These are phyloP conservation scores for Diarsia rubi DNA, from an alignment of 2,888 invertebrate species.

Conservation along the genomic window DNA sequence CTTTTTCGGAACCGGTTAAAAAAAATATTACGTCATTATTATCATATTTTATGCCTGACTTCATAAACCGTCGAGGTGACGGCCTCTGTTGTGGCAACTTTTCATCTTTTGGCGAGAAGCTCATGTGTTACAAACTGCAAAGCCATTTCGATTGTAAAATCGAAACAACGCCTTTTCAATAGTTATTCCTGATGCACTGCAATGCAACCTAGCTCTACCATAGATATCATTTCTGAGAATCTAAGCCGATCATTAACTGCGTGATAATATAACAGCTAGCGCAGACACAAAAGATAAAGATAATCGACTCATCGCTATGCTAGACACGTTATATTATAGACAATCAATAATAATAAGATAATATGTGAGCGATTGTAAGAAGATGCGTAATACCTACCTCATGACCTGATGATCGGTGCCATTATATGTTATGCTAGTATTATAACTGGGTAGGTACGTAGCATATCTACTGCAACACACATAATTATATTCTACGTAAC, in stretches of 20 bases:
- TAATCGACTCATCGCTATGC: slow-evolving; percentile 31
- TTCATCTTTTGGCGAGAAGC: background rate
- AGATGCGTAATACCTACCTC: slow-evolving; percentile 22
- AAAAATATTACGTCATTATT: background rate
- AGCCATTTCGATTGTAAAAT: background rate
- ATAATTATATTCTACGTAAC: background rate
- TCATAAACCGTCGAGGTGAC: background rate
- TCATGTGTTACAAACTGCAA: background rate
- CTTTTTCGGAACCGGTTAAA: background rate
- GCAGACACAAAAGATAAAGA: slow-evolving; percentile 10
- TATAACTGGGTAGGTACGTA: background rate
- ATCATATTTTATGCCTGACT: background rate
- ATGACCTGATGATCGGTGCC: slow-evolving; percentile 1
- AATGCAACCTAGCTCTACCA: background rate
- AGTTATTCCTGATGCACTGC: background rate
- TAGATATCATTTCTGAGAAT: background rate
- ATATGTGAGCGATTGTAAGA: background rate
- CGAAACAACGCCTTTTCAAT: background rate
- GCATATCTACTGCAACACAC: background rate
- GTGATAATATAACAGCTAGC: background rate
- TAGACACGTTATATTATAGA: slow-evolving; percentile 44
- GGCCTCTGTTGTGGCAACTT: background rate
- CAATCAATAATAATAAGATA: slow-evolving; percentile 26
- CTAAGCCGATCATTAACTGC: background rate
- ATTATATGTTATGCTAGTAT: background rate